These are phyloP conservation scores for Sisor rabdophorus DNA, from an alignment of 2,113 vertebrate species.

Conservation along the genomic window DNA sequence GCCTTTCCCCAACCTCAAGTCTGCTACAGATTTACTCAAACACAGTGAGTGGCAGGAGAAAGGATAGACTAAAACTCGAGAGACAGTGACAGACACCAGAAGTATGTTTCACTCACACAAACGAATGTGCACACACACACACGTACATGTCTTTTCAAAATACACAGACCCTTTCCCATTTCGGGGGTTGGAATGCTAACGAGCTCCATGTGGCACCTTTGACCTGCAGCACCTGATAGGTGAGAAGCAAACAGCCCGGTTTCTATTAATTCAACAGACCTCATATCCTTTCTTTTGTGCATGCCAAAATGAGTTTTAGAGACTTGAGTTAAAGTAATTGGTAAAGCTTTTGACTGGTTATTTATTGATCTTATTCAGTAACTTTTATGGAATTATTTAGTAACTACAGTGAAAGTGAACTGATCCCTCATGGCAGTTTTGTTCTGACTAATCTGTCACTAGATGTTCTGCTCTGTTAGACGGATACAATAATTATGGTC, in stretches of 20 bases:
- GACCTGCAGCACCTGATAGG: slow-evolving; percentile 70
- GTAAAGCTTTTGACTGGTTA: neutral
- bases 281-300: neutral
- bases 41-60: slow-evolving; percentile 52
- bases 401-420: slow-evolving; percentile 16
- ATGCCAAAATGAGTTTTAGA: neutral
- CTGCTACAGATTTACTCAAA: slow-evolving; percentile 53
- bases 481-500: neutral
- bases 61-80: slow-evolving; percentile 52
- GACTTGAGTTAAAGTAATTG: neutral
- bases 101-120: slow-evolving; percentile 26
- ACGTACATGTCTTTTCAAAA: slow-evolving; percentile 29
- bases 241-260: slow-evolving; percentile 60
- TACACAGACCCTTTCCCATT: slow-evolving; percentile 34
- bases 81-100: slow-evolving; percentile 33
- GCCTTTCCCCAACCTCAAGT: slow-evolving; percentile 52
- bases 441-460: neutral
- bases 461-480: slow-evolving; percentile 16
- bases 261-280: slow-evolving; percentile 37
- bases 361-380: slow-evolving; percentile 12
- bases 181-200: slow-evolving; percentile 64
- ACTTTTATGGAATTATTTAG: slow-evolving; percentile 3
- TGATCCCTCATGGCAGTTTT: neutral
- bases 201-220: slow-evolving; percentile 65
- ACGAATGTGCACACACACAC: slow-evolving; percentile 3